Percentiles rank a stretch among this genome's conserved stretches.
These are phyloP conservation scores for Aricia agestis DNA, from an alignment of 1,140 invertebrate species.

Conservation along the genomic window DNA sequence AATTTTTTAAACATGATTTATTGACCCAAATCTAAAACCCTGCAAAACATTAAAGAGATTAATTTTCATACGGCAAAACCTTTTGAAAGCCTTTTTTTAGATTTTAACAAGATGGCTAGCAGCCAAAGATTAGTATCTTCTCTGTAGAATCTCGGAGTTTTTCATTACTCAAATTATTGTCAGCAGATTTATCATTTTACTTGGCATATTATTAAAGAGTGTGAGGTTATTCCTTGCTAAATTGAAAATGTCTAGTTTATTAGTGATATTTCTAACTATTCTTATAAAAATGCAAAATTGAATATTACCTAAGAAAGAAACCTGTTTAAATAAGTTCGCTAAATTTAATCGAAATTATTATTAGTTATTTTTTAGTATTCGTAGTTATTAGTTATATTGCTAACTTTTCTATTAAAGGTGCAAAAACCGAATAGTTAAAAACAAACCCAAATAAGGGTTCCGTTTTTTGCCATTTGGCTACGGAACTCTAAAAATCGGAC, in stretches of 20 bases:
- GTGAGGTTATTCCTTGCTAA: neutral
- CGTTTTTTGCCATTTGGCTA: no score
- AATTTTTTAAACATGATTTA: neutral
- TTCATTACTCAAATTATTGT: slow-evolving; percentile 1
- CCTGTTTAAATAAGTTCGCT: no score
- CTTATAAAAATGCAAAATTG: no score
- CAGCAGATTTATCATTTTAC: neutral
- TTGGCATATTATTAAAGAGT: neutral
- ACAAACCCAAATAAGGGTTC: no score
- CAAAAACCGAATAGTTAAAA: no score
- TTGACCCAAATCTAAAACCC: neutral
- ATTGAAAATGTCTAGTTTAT: neutral
- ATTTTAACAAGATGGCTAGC: slow-evolving; percentile 1
- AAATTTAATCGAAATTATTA: no score
- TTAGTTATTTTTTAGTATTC: no score
- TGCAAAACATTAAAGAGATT: slow-evolving; percentile 1
- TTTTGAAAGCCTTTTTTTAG: neutral
- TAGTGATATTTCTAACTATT: no score
- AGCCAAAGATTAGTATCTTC: neutral
- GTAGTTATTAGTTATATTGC: no score
- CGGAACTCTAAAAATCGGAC: no score
- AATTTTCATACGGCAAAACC: neutral
- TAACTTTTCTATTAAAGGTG: no score
- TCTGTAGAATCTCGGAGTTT: neutral
- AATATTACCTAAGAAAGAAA: no score